Percentiles rank a stretch among this genome's conserved stretches.
Evolutionary conservation across 2,797 vertebrate genomes (phyloP).

Genomic region (Alcedo atthis): DNA sequence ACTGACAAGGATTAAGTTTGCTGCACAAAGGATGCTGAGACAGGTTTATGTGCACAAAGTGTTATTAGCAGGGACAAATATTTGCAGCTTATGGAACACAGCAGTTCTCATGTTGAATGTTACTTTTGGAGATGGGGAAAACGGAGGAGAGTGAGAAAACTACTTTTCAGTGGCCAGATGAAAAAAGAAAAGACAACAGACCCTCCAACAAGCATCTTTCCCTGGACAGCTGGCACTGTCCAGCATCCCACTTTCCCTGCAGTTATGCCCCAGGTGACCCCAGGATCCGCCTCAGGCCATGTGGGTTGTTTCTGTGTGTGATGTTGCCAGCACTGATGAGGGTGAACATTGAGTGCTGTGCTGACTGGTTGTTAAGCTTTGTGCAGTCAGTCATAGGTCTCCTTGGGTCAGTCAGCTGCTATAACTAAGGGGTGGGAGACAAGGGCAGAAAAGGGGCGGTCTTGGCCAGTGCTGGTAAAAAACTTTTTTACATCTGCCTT

Average conservation of each 20-base stretch:
- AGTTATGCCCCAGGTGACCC: background rate
- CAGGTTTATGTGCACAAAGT: background rate
- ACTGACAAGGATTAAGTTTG: background rate
- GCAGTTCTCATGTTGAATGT: background rate
- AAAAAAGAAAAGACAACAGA: background rate
- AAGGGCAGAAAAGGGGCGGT: accelerated
- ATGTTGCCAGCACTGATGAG: accelerated
- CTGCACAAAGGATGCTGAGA: background rate
- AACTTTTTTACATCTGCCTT: background rate
- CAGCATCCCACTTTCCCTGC: background rate
- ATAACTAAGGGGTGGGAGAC: background rate
- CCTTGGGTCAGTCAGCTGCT: accelerated
- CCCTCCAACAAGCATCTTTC: accelerated
- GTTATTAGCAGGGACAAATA: background rate
- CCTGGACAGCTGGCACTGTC: accelerated
- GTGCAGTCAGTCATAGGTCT: background rate
- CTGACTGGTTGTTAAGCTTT: background rate
- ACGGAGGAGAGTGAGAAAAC: background rate
- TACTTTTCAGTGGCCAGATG: background rate
- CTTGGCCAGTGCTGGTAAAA: background rate
- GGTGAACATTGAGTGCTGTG: accelerated
- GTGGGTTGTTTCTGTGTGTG: accelerated
- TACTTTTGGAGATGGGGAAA: background rate
- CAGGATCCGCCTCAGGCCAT: background rate
- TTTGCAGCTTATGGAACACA: background rate